These are phyloP conservation scores for Rhopalosiphum maidis DNA, from an alignment of 1,140 invertebrate genomes.

Conservation along the genomic window DNA sequence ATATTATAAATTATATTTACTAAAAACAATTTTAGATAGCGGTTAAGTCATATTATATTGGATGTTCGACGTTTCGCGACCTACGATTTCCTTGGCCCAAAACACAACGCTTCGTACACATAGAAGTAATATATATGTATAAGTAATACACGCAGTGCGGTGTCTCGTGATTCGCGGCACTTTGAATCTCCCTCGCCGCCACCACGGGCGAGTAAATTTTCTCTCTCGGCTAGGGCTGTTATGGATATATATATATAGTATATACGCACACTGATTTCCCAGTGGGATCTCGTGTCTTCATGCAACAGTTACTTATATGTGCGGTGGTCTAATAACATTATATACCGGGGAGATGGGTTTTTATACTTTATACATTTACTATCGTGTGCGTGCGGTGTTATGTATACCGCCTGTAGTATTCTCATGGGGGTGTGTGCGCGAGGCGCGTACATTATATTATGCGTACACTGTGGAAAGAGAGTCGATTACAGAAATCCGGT, in stretches of 20 bases:
- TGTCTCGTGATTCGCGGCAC: conserved; percentile 36
- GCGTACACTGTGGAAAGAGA: background rate
- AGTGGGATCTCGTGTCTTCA: conserved; percentile 53
- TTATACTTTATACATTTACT: background rate
- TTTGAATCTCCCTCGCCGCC: conserved; percentile 20
- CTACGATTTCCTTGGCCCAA: too few relatives aligned
- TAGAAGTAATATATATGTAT: too few relatives aligned
- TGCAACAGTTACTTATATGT: conserved; percentile 48
- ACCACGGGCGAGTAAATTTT: background rate
- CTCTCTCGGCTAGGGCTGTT: background rate
- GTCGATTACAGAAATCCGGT: conserved; percentile 57
- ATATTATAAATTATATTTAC: background rate
- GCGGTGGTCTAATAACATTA: conserved; percentile 51
- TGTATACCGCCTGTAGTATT: background rate
- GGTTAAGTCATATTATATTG: background rate
- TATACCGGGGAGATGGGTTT: background rate
- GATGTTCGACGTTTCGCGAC: background rate
- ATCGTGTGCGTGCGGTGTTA: background rate
- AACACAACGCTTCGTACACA: background rate
- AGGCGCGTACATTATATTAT: background rate
- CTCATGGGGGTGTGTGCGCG: conserved; percentile 17
- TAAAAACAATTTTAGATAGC: background rate
- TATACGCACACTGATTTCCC: conserved; percentile 35
- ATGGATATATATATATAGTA: background rate
- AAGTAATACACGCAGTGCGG: background rate